Evolutionary conservation across 2,797 vertebrate species (phyloP), one percentile per base, ranked within the genome.

Genomic region (Lates japonicus): DNA sequence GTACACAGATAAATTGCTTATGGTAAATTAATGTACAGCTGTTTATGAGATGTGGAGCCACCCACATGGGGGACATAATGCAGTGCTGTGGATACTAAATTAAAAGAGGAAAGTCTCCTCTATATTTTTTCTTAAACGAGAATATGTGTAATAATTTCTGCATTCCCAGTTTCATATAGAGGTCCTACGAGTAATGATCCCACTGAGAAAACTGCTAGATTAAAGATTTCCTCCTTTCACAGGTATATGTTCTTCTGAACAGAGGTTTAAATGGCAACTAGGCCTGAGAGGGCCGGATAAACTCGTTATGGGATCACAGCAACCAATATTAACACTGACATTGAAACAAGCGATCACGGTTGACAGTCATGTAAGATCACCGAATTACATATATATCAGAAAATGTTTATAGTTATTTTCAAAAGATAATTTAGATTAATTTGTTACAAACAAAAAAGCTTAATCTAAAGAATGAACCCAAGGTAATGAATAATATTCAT

Each of bases 1-100:
- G n/a, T n/a, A n/a, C n/a, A 64, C 67, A 86, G 78, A 85, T 86
- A 92, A 90, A 94, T 92, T 92, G 83, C 86, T 84, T 89, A 90
- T 88, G 61, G 78, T 88, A 82, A 94, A 86, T 90, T 79, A 92
- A 90, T 85, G 85, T 85, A 62, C 66, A 87, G 81, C 65, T 87
- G 52, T 67, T 41, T 73, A 76, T 74, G 69, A 58, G 73, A 85
- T 71, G 69, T 69, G 76, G 61, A 85, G 74, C 78, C 88, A 81
- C 86, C 78, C 84, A 84, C 68, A 48, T 76, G 68, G 87, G 80
- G 44, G 82, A 68, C n/a, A 80, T 41, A 75, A 62, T 73, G 57
- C 74, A 29, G 57, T 62, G 68, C 71, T 73, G 57, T 73, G 33
- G 80, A 83, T 84, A 82, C 37, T 81, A 86, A 87, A 87, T 87